Evolutionary conservation across 2,888 invertebrate species (phyloP).

Genomic region (Callyntrura guangdongensis): DNA sequence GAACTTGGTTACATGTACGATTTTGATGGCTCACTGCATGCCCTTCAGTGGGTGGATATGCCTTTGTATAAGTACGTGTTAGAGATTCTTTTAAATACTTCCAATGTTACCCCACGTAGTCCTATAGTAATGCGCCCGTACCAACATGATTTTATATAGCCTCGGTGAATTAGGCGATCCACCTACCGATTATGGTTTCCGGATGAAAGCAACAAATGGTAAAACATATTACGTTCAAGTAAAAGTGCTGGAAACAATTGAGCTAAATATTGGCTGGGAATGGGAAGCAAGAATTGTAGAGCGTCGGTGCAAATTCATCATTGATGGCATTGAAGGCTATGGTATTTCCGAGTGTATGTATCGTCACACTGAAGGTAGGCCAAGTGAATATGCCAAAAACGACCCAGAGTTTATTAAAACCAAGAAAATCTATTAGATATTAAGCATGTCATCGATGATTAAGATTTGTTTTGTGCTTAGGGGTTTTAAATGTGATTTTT

Average conservation of each 20-base stretch:
- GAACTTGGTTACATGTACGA: slow-evolving; percentile 90
- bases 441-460: too few species aligned
- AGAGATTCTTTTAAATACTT: too few species aligned
- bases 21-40: slow-evolving; percentile 87
- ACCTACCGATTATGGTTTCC: slow-evolving; percentile 89
- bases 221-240: slow-evolving; percentile 87
- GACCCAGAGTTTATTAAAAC: slow-evolving; percentile 85
- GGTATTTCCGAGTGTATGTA: slow-evolving; percentile 90
- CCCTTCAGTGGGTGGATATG: slow-evolving; percentile 88
- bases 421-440: too few species aligned
- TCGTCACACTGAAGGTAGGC: slow-evolving; percentile 88
- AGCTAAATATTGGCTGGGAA: slow-evolving; percentile 88
- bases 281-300: slow-evolving; percentile 89
- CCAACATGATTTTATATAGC: too few species aligned
- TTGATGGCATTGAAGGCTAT: slow-evolving; percentile 89
- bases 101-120: too few species aligned
- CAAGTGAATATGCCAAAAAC: slow-evolving; percentile 85
- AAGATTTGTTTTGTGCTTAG: too few species aligned
- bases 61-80: slow-evolving; percentile 88
- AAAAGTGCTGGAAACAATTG: slow-evolving; percentile 87
- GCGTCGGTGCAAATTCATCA: slow-evolving; percentile 88
- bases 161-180: slow-evolving; percentile 88
- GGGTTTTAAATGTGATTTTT: too few species aligned
- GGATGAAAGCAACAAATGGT: slow-evolving; percentile 88
- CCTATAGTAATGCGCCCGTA: too few species aligned